Percentiles rank a stretch among this genome's conserved stretches.
These are phyloP conservation scores for Myotis pilosus DNA, from an alignment of 2,797 vertebrate species.

Conservation along the genomic window DNA sequence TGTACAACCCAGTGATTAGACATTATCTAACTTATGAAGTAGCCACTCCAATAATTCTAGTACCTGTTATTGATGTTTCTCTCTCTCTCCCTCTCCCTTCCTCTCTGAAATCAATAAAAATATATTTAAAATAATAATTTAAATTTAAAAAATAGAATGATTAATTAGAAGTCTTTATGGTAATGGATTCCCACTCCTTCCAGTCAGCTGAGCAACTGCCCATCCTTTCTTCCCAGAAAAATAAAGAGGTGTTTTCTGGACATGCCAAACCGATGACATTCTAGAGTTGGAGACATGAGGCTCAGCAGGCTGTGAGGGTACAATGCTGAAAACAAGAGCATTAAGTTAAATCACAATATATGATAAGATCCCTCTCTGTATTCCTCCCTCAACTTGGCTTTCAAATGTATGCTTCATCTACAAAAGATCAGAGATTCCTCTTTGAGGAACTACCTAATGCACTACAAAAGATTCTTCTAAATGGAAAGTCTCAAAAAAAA, in stretches of 20 bases:
- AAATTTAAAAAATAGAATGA: too few species aligned
- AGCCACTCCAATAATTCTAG: neutral
- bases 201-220: neutral
- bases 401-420: neutral
- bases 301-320: neutral
- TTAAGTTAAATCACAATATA: neutral
- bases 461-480: neutral
- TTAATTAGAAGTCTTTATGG: neutral
- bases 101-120: too few species aligned
- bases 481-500: neutral
- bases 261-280: neutral
- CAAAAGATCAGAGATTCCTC: neutral
- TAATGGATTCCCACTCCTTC: neutral
- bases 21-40: neutral
- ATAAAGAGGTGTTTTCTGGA: neutral
- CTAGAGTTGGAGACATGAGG: neutral
- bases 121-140: too few species aligned
- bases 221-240: neutral
- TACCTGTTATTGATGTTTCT: neutral
- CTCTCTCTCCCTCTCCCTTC: too few species aligned
- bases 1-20: neutral
- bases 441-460: neutral
- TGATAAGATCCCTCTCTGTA: neutral
- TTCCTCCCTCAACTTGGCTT: neutral
- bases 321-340: neutral